Percentiles rank a stretch among this genome's conserved stretches.
Conservation (phyloP, 1,140 invertebrate species). For the Tetranychus cinnabarinus region DNA sequence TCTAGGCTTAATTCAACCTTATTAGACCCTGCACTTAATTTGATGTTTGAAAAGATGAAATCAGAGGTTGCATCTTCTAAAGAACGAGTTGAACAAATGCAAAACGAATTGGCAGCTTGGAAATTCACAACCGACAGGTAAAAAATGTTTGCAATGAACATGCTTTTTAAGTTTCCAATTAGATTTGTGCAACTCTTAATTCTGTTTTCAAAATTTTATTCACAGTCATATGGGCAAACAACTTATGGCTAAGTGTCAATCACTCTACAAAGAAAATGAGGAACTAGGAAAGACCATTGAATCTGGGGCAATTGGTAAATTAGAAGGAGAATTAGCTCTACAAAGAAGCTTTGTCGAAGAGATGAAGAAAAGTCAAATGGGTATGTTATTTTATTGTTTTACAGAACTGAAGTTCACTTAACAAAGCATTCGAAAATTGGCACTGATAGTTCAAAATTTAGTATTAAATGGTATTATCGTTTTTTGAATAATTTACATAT, state of each 20-base stretch:
- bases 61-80: slow-evolving; percentile 70
- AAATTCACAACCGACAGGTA: slow-evolving; percentile 94
- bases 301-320: slow-evolving; percentile 74
- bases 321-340: slow-evolving; percentile 80
- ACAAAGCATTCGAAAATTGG: too few species aligned
- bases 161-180: background rate
- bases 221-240: slow-evolving; percentile 76
- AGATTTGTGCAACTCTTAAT: slow-evolving; percentile 8
- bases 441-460: background rate
- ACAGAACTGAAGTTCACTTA: too few species aligned
- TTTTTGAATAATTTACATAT: slow-evolving; percentile 6
- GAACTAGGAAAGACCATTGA: slow-evolving; percentile 86
- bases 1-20: slow-evolving; percentile 52
- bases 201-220: background rate
- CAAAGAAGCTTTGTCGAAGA: slow-evolving; percentile 88
- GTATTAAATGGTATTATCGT: background rate
- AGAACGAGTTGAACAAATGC: slow-evolving; percentile 78
- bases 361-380: slow-evolving; percentile 87
- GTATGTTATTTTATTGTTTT: slow-evolving; percentile 24
- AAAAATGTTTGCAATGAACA: slow-evolving; percentile 6
- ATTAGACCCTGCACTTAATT: slow-evolving; percentile 83
- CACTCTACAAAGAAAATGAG: slow-evolving; percentile 94
- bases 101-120: slow-evolving; percentile 92
- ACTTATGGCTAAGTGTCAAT: slow-evolving; percentile 84
- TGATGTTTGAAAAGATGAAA: slow-evolving; percentile 68